phyloP scores from a whole-genome alignment of 2,113 vertebrate genomes.

The Rostratula benghalensis region DNA sequence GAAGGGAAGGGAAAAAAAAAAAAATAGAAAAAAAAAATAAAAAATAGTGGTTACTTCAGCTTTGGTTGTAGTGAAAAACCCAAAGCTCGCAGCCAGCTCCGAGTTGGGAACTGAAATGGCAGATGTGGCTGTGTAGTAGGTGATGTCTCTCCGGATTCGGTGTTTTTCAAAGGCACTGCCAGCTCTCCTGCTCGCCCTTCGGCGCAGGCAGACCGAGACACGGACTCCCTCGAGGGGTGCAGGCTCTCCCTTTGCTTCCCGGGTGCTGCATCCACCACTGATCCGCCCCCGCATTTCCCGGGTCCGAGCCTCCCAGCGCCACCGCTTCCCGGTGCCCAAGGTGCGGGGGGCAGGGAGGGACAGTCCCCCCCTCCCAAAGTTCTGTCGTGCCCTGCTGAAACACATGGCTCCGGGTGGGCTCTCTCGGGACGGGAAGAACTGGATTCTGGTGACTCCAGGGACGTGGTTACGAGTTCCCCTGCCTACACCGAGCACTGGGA shows the following conservation, averaged over 20 bases:
- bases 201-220: not conserved
- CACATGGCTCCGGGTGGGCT: not conserved
- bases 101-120: slow-evolving; percentile 41
- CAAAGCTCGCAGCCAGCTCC: slow-evolving; percentile 18
- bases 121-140: not conserved
- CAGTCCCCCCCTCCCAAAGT: not conserved
- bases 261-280: not conserved
- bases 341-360: not conserved
- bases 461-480: not conserved
- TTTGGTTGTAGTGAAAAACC: slow-evolving; percentile 58
- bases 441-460: slow-evolving; percentile 19
- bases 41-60: slow-evolving; percentile 60
- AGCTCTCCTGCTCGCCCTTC: not conserved
- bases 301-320: not conserved
- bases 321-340: not conserved
- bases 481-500: not conserved
- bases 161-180: not conserved
- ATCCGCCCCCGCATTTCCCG: slow-evolving; percentile 26
- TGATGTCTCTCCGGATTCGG: not conserved
- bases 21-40: not conserved
- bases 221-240: not conserved
- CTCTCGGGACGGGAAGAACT: not conserved
- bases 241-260: slow-evolving; percentile 2
- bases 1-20: not conserved
- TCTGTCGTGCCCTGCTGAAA: not conserved